These are phyloP conservation scores for Enteromius anoplus DNA, from an alignment of 2,797 vertebrate species.

Conservation along the genomic window DNA sequence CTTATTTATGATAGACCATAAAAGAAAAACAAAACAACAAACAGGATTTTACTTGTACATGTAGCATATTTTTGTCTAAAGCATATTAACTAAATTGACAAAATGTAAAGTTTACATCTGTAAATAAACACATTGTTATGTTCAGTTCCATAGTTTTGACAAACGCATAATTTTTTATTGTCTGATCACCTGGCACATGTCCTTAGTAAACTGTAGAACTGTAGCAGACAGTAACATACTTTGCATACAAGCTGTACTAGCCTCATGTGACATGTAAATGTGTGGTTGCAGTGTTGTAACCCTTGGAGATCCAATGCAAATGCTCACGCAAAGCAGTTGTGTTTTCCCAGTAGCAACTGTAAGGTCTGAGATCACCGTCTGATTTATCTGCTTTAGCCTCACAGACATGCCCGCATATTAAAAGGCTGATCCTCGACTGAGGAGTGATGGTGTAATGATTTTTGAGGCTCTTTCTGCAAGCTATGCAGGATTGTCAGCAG, in stretches of 20 bases:
- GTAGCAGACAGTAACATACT: not conserved
- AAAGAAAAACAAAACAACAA: no score
- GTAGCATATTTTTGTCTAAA: not conserved
- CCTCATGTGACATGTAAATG: constrained; percentile 30
- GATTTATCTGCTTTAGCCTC: not conserved
- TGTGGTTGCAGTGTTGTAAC: not conserved
- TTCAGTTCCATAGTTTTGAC: not conserved
- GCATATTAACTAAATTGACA: not conserved
- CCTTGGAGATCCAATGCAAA: constrained; percentile 24
- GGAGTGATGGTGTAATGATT: constrained; percentile 7
- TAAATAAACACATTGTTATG: not conserved
- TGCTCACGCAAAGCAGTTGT: not conserved
- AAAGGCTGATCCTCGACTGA: not conserved
- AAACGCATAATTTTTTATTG: not conserved
- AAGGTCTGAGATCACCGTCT: constrained; percentile 7
- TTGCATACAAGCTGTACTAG: constrained; percentile 22
- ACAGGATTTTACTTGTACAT: not conserved
- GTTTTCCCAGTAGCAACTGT: not conserved
- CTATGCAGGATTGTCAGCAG: not conserved
- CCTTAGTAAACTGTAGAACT: not conserved
- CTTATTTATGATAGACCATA: not conserved
- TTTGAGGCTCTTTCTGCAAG: not conserved
- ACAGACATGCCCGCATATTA: not conserved
- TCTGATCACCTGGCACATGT: not conserved
- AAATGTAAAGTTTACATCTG: not conserved